Percentiles rank a stretch among this genome's conserved stretches.
Conservation (phyloP, 2,113 vertebrate genomes). For the Mormoops blainvillei region DNA sequence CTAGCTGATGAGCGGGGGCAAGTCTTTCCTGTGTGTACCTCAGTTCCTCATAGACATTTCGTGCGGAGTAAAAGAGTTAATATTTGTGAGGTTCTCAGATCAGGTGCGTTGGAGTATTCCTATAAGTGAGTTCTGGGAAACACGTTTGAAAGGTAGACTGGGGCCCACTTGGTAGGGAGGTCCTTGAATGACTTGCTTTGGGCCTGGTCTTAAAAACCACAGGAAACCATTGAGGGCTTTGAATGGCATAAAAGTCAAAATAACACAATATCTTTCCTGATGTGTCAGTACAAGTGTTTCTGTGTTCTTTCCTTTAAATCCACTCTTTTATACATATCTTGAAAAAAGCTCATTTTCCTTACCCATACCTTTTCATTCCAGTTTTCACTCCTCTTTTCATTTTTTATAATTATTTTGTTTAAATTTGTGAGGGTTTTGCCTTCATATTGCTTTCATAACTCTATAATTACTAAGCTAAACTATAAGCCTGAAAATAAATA, state of each 20-base stretch:
- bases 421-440: neutral
- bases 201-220: neutral
- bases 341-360: neutral
- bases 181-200: neutral
- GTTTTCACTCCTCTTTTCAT: neutral
- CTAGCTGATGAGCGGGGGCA: neutral
- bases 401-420: neutral
- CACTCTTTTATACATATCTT: neutral
- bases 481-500: slow-evolving; percentile 59
- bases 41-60: neutral
- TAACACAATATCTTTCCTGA: neutral
- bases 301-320: neutral
- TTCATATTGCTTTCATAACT: neutral
- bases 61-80: neutral
- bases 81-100: neutral
- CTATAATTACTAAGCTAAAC: neutral
- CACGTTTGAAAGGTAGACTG: neutral
- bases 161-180: neutral
- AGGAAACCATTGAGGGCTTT: neutral
- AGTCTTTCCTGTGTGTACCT: neutral
- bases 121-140: neutral
- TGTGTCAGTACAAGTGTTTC: neutral
- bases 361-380: neutral
- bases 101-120: neutral
- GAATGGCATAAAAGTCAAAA: neutral